Base-by-base conservation (phyloP, 2,888 invertebrate species). In the Ophion costatus region DNA sequence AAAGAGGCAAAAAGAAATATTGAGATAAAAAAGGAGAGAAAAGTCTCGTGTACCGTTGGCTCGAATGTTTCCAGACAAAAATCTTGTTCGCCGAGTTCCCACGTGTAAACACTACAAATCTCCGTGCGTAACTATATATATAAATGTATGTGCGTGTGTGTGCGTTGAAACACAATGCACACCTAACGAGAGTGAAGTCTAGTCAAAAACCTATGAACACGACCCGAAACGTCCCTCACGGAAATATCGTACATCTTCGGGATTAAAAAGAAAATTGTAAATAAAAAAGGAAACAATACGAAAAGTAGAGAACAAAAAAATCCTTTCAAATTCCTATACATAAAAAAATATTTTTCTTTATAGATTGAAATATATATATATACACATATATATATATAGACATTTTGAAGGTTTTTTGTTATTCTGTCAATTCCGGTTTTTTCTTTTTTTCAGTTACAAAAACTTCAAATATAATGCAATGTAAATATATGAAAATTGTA, bases 101-200 rank as follows among this genome's bases (percentile, higher is more conserved):
- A 7, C 38, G 38, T 38, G 38, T 38, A 38, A 38, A 83, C 59
- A 22, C 14, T n/a, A 80, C 42, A 38, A 59, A 82, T 67, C 51
- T 73, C 51, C 73, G 81, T 69, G 17, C 22, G 64, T 56, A 42
- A 66, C 33, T 85, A 67, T 56, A 81, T 51, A 51, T 57, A 67
- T 33, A 51, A 29, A 77, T 45, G 56, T 80, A 73, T 56, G 67
- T 71, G 38, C 64, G 63, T 61, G 57, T 69, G 63, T 71, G 73
- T 64, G 74, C 77, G 33, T 24, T 51, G 5, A 17, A 11, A 63
- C 66, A 59, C 9, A 56, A 33, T 45, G 20, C 78, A 79, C 79
- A 82, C 81, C 67, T 85, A 83, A 83, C 78, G 79, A 81, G 88
- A 88, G 88, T 88, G 84, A 76, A 87, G 79, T 87, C 88, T 88